phyloP scores from a whole-genome alignment of 2,888 invertebrate genomes.

The Lithophane leautieri region DNA sequence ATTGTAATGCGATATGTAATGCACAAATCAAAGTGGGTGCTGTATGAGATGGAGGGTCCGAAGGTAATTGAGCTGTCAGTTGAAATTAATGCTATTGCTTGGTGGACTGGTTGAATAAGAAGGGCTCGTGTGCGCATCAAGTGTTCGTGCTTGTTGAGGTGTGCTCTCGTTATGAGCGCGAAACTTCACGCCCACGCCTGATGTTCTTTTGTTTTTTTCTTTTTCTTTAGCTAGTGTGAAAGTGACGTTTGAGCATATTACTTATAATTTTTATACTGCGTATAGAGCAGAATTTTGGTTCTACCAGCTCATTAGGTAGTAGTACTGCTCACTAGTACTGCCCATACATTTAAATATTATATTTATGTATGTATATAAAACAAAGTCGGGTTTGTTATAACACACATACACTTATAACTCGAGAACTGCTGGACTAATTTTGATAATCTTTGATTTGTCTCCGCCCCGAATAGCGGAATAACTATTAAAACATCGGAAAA shows the following conservation, averaged over 20 bases:
- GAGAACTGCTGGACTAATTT: too few species aligned
- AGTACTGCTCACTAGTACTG: not conserved
- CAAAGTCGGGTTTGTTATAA: too few species aligned
- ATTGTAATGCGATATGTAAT: conserved; percentile 73
- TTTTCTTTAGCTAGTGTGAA: not conserved
- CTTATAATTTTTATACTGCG: conserved; percentile 5
- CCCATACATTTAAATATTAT: too few species aligned
- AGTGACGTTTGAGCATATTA: not conserved
- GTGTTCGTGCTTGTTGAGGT: conserved; percentile 73
- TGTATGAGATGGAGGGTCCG: conserved; percentile 58
- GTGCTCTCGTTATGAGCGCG: conserved; percentile 60
- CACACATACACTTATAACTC: too few species aligned
- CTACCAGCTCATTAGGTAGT: not conserved
- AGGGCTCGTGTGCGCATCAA: conserved; percentile 72
- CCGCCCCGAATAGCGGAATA: too few species aligned
- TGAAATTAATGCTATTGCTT: conserved; percentile 82
- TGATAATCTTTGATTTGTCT: not conserved
- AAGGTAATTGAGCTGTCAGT: conserved; percentile 87
- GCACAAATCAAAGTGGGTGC: conserved; percentile 73
- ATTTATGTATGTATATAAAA: too few species aligned
- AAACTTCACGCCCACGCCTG: conserved; percentile 53
- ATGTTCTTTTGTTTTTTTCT: conserved; percentile 26
- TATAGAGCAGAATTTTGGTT: not conserved
- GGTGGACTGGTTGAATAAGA: conserved; percentile 65
- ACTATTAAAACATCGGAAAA: too few species aligned